These are phyloP conservation scores for Phortica magna DNA, from an alignment of 2,888 invertebrate genomes.

Conservation along the genomic window DNA sequence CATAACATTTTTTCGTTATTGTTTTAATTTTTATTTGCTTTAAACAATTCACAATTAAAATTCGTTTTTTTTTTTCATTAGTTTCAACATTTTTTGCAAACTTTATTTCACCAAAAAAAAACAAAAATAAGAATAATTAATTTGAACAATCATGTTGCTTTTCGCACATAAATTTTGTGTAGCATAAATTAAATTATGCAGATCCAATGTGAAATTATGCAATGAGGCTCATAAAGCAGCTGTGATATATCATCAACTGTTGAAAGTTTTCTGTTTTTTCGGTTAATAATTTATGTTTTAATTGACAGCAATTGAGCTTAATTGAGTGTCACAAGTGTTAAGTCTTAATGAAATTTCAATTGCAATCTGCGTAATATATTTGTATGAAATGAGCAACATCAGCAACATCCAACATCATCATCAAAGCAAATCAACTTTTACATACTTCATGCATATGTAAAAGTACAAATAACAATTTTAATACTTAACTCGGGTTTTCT, in stretches of 20 bases:
- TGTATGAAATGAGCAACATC: neutral
- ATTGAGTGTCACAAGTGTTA: slow-evolving; percentile 55
- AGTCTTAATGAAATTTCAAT: slow-evolving; percentile 16
- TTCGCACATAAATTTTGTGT: slow-evolving; percentile 7
- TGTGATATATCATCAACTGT: neutral
- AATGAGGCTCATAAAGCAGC: neutral
- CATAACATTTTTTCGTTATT: neutral
- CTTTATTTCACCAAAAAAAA: neutral
- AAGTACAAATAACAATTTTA: neutral
- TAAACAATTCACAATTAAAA: no score
- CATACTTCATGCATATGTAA: neutral
- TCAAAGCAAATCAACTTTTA: neutral
- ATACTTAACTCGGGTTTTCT: neutral
- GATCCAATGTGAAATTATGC: neutral
- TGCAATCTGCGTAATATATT: neutral
- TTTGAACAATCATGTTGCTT: slow-evolving; percentile 7
- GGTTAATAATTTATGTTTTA: slow-evolving; percentile 65
- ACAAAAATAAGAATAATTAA: slow-evolving; percentile 24
- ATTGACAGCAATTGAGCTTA: slow-evolving; percentile 67
- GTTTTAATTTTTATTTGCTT: neutral
- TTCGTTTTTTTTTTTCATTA: neutral
- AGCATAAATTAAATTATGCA: neutral
- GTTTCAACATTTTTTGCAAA: neutral
- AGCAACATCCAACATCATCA: neutral
- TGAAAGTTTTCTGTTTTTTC: neutral